A percentile compares a stretch with the other conserved stretches of the same genome.
Conservation (phyloP, 1,140 invertebrate genomes). For the Carposina sasakii region DNA sequence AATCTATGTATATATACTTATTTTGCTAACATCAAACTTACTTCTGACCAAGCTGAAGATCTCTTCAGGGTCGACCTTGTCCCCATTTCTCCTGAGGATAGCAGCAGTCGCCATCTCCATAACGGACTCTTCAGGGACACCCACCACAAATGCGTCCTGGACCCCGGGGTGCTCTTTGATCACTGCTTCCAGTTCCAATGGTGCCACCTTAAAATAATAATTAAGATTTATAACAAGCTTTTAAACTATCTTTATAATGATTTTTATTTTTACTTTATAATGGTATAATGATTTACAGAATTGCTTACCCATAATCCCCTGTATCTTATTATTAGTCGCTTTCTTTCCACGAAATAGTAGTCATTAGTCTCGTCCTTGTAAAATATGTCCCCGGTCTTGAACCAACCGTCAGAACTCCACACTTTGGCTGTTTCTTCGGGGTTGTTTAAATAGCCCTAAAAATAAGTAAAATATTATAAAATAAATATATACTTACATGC, state of each 20-base stretch:
- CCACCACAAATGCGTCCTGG: slow-evolving; percentile 20
- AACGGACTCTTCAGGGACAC: slow-evolving; percentile 15
- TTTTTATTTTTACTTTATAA: not conserved
- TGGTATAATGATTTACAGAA: not conserved
- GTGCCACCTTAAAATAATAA: slow-evolving; percentile 23
- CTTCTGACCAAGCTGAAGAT: slow-evolving; percentile 23
- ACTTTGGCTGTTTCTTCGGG: slow-evolving; percentile 73
- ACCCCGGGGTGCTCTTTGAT: slow-evolving; percentile 23
- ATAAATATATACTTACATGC: too few species aligned
- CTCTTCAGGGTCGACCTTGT: slow-evolving; percentile 18
- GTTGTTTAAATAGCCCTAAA: slow-evolving; percentile 73
- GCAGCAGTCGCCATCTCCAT: slow-evolving; percentile 25
- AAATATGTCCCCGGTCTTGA: slow-evolving; percentile 81
- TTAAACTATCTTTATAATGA: not conserved
- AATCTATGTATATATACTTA: too few species aligned
- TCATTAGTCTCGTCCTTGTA: slow-evolving; percentile 75
- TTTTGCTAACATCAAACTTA: slow-evolving; percentile 6
- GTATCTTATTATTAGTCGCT: slow-evolving; percentile 31
- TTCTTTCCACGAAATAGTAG: slow-evolving; percentile 75
- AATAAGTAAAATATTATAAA: too few species aligned
- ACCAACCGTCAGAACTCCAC: slow-evolving; percentile 78
- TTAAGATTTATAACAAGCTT: slow-evolving; percentile 13
- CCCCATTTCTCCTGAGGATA: slow-evolving; percentile 18
- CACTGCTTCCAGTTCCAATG: slow-evolving; percentile 24
- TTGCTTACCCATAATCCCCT: slow-evolving; percentile 25